phyloP scores from a whole-genome alignment of 2,888 invertebrate species.

The Sarcophaga rosellei region DNA sequence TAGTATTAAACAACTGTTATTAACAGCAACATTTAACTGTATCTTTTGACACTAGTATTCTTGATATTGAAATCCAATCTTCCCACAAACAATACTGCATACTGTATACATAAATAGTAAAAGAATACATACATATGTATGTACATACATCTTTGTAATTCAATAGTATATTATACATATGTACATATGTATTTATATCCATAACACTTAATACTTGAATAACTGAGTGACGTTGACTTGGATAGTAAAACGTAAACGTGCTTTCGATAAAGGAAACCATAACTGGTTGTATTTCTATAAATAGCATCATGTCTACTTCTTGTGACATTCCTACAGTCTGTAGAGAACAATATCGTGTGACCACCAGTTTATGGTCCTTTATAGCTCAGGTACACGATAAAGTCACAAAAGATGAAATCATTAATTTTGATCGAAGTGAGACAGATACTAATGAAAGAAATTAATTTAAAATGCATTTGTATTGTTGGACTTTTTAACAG shows the following conservation, averaged over 20 bases:
- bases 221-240: background rate
- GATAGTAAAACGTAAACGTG: background rate
- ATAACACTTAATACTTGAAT: background rate
- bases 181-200: background rate
- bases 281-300: background rate
- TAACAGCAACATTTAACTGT: constrained; percentile 43
- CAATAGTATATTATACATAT: background rate
- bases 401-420: too few relatives aligned
- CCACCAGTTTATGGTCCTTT: too few relatives aligned
- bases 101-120: background rate
- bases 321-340: background rate
- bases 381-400: too few relatives aligned
- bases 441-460: too few relatives aligned
- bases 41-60: background rate
- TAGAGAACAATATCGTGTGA: background rate
- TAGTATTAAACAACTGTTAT: constrained; percentile 29
- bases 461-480: too few relatives aligned
- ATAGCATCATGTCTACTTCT: background rate
- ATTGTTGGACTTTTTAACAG: too few relatives aligned
- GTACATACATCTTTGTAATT: background rate
- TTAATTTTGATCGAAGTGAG: too few relatives aligned
- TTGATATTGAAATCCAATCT: background rate
- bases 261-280: background rate
- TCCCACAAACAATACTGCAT: background rate
- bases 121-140: background rate